Percentiles rank a stretch among this genome's conserved stretches.
These are phyloP conservation scores for Oceanodroma tethys DNA, from an alignment of 2,113 vertebrate genomes.

Conservation along the genomic window DNA sequence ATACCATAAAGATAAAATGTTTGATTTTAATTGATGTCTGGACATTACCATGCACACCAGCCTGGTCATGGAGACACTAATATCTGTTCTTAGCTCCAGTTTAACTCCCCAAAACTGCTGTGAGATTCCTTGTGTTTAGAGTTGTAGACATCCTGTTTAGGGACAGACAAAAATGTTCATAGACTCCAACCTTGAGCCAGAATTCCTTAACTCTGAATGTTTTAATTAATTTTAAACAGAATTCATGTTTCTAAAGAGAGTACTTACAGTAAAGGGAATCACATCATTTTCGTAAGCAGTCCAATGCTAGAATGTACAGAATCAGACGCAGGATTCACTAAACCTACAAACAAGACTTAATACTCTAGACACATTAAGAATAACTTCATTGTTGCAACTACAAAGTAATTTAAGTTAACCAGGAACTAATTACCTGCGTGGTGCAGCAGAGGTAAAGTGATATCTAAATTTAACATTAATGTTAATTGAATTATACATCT, in stretches of 20 bases:
- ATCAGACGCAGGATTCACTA: not conserved
- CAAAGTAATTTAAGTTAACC: conserved; percentile 44
- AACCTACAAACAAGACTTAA: not conserved
- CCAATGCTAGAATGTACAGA: not conserved
- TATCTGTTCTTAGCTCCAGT: not conserved
- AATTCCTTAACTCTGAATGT: not conserved
- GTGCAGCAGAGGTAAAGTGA: conserved; percentile 12
- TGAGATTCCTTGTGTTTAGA: not conserved
- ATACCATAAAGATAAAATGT: not conserved
- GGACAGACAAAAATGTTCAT: not conserved
- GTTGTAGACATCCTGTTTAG: not conserved
- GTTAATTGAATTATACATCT: conserved; percentile 52
- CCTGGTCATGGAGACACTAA: not conserved
- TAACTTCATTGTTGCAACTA: not conserved
- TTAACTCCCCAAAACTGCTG: not conserved
- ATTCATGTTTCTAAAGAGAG: not conserved
- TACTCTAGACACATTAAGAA: not conserved
- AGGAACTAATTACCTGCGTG: conserved; percentile 17
- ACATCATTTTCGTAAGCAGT: not conserved
- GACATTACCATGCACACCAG: accelerated
- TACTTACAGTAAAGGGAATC: not conserved
- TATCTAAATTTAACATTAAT: conserved; percentile 22
- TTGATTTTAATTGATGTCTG: not conserved
- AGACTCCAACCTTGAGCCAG: not conserved
- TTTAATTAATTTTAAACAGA: not conserved